Base-by-base conservation (phyloP, 2,888 invertebrate species). In the Nezara viridula region DNA sequence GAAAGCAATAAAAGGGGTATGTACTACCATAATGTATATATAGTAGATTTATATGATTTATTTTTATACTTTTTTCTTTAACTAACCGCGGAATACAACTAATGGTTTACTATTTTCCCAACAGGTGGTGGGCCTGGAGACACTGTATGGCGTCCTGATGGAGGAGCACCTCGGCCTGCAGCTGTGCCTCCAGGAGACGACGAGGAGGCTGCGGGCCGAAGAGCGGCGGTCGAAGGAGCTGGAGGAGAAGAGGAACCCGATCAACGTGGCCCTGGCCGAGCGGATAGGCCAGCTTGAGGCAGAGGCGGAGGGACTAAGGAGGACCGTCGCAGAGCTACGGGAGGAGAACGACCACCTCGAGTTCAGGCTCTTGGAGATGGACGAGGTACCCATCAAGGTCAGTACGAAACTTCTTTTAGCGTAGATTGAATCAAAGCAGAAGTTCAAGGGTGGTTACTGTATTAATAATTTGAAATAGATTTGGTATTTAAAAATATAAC, bases 291-390 rank as follows among this genome's bases (percentile, higher is more conserved):
- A 89, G 73, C 90, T 91, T 27, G 90, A 91, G 44, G 89, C 90
- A 24, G 90, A 91, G 32, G 91, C 91, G 49, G 90, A 90, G 19
- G 93, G 94, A 90, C 94, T 96, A 73, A 93, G 94, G 92, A 95
- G 95, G 92, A 96, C 96, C 92, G 93, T 96, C 91, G 94, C 95
- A 91, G 96, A 96, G 93, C 94, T 96, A 92, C 94, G 95, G 91
- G 96, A 96, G 92, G 96, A 96, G 92, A 96, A 96, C 92, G 96
- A 96, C 93, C 94, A 96, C 91, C 94, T 96, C 92, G 96, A 96
- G 94, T 96, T 96, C 94, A 94, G 96, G 86, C 94, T 96, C 91
- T 93, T 96, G 91, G 96, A 96, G 93, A 93, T 96, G 91, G 96
- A 96, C 92, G 96, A 88, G 44, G 50, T 87, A 12, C 90, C 91